phyloP scores from a whole-genome alignment of 2,888 invertebrate species.

The Volucella bombylans region DNA sequence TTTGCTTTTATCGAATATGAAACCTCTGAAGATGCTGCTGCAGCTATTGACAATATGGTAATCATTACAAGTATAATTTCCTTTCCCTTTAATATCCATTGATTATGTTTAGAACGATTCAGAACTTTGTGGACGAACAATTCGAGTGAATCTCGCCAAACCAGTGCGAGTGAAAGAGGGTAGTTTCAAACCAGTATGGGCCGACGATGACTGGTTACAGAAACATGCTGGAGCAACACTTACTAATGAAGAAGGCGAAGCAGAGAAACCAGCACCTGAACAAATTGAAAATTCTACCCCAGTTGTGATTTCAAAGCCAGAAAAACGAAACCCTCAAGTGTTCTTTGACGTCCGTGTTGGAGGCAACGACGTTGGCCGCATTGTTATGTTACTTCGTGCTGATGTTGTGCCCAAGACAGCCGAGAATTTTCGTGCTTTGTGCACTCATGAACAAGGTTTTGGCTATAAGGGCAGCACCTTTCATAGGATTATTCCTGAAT shows the following conservation, averaged over 20 bases:
- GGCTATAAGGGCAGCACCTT: conserved; percentile 96
- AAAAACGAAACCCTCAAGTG: conserved; percentile 91
- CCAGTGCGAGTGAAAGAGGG: conserved; percentile 98
- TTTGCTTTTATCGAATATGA: conserved; percentile 99
- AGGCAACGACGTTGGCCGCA: conserved; percentile 92
- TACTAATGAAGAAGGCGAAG: conserved; percentile 83
- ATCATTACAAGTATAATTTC: conserved; percentile 65
- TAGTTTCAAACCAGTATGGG: conserved; percentile 97
- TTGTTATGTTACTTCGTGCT: conserved; percentile 94
- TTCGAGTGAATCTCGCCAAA: conserved; percentile 97
- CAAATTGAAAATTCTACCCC: conserved; percentile 77
- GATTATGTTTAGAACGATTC: conserved; percentile 91
- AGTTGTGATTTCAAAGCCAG: conserved; percentile 80
- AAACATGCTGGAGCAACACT: conserved; percentile 97
- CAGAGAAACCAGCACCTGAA: conserved; percentile 60
- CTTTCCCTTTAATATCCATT: not conserved
- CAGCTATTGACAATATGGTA: conserved; percentile 99
- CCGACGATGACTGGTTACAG: conserved; percentile 98
- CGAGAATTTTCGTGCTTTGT: conserved; percentile 95
- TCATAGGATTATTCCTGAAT: conserved; percentile 97
- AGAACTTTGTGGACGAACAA: conserved; percentile 97
- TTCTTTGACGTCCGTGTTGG: conserved; percentile 97
- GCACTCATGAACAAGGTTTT: conserved; percentile 98
- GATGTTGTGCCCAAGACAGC: conserved; percentile 98
- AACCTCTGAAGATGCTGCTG: conserved; percentile 97